Base-by-base conservation (phyloP, 2,888 invertebrate species). In the Apeira syringaria region DNA sequence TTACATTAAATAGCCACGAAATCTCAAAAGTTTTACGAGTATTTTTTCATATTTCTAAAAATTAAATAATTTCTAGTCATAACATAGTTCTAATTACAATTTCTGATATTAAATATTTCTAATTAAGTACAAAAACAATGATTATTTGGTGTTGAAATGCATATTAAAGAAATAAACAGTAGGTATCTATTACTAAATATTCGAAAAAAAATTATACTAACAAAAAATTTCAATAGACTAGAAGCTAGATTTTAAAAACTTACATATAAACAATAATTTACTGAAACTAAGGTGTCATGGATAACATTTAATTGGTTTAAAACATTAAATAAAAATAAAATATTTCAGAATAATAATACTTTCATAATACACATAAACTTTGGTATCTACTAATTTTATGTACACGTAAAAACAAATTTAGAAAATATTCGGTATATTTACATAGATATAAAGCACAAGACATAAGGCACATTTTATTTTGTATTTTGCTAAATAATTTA, bases 131-230 rank as follows among this genome's bases (percentile, higher is more conserved):
- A 71, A 58, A 57, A 51, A 61, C 60, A 33, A 29, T 26, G 6
- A 32, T 28, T 39, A 34, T 75, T 80, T 76, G 74, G 74, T 76
- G 71, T 65, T 69, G 61, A 78, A 80, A 80, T 79, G 76, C 74
- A 70, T 30, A 5, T 33, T 50, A 24, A 40, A 24, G 12, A 13
- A 9, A 24, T n/a, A 5, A 3, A 6, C 12, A 18, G 11, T 22
- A 26, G 30, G 11, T 22, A 26, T 8, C 5, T 17, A 8, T 4
- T 9, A 5, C 3, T 6, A 24, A 12, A n/a, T 3, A 15, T 27
- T 8, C 20, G 4, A 20, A 36, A 13, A 11, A 50, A 25, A 36
- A 42, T 44, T 41, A 7, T 29, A 35, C 33, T 28, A 17, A 35
- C 33, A 22, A 20, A 26, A n/a, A 32, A 38, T 22, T 53, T 31